Evolutionary conservation across 2,113 vertebrate species (phyloP).

Genomic region (Pongo abelii): DNA sequence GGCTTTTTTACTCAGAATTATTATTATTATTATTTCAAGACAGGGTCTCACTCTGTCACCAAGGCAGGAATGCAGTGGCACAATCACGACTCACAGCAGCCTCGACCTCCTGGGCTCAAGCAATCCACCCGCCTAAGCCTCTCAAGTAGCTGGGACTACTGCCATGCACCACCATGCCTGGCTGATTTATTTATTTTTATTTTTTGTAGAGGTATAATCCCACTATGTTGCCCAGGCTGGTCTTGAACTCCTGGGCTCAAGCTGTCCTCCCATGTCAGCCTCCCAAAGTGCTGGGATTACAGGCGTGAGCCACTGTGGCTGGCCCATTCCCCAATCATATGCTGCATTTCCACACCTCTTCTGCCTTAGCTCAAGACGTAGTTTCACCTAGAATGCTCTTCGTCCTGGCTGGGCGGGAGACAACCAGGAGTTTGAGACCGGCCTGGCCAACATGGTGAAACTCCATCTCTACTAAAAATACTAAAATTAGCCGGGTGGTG

Average conservation of each 20-base stretch:
- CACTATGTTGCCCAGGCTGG: not conserved
- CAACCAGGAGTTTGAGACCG: too few relatives aligned
- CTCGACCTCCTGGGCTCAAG: not conserved
- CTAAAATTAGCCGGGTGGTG: too few relatives aligned
- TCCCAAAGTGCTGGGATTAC: not conserved
- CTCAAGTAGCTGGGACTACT: not conserved
- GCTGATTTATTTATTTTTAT: not conserved
- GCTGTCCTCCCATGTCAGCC: not conserved
- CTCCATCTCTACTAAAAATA: too few relatives aligned
- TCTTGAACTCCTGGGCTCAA: not conserved
- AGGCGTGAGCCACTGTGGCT: not conserved
- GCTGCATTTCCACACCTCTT: not conserved
- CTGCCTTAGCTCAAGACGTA: not conserved
- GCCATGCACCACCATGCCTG: not conserved
- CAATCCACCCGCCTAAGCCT: not conserved
- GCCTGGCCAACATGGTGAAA: too few relatives aligned
- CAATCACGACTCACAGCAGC: not conserved
- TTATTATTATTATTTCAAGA: not conserved
- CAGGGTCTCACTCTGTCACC: not conserved
- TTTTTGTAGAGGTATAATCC: not conserved
- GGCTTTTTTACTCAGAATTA: not conserved
- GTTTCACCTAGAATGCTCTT: not conserved
- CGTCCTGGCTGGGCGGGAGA: too few relatives aligned
- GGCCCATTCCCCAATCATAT: not conserved
- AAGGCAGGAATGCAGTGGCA: not conserved